These are phyloP conservation scores for Poicephalus meyeri DNA, from an alignment of 2,113 vertebrate species.

Conservation along the genomic window DNA sequence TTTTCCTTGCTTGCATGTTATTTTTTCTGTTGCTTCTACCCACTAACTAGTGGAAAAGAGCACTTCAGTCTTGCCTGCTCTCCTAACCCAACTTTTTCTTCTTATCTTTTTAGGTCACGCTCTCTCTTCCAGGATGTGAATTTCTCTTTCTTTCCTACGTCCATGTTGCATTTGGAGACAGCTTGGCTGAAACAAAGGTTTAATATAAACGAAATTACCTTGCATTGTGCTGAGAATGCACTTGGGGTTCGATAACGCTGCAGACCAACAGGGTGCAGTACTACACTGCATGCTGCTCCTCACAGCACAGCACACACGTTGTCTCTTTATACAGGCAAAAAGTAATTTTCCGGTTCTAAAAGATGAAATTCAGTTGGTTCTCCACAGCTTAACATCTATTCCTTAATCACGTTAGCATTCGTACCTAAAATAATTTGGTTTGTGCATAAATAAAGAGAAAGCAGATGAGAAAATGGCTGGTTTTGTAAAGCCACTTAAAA, in stretches of 20 bases:
- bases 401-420: background rate
- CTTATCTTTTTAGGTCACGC: background rate
- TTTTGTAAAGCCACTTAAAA: background rate
- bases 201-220: background rate
- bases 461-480: background rate
- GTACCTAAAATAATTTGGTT: slow-evolving; percentile 30
- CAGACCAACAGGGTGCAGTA: slow-evolving; percentile 72
- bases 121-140: background rate
- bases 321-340: background rate
- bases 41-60: background rate
- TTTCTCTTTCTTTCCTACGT: background rate
- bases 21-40: background rate
- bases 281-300: background rate
- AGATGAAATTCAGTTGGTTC: background rate
- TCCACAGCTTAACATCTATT: background rate
- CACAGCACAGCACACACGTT: background rate
- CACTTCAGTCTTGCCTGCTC: background rate
- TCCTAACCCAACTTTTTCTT: background rate
- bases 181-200: background rate
- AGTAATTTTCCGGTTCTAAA: slow-evolving; percentile 11
- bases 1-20: background rate
- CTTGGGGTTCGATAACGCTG: background rate
- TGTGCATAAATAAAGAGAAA: background rate
- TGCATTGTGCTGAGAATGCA: background rate
- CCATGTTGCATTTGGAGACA: background rate